Conservation (phyloP, 2,888 invertebrate species). For the Schizaphis graminum region DNA sequence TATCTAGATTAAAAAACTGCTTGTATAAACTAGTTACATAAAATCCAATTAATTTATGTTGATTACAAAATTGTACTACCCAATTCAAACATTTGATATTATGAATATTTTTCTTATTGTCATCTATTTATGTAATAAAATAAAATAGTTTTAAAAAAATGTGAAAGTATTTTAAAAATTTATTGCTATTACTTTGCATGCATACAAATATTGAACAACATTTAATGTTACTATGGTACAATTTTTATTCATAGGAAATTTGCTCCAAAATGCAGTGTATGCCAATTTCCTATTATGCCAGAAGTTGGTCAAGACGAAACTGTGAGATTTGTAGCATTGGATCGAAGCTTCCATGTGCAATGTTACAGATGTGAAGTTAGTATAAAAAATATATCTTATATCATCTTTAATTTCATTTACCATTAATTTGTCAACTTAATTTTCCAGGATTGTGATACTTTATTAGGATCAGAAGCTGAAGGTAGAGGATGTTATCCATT, state of each 20-base stretch:
- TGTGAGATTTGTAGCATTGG: slow-evolving; percentile 96
- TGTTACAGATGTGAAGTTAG: slow-evolving; percentile 91
- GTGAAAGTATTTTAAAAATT: not conserved
- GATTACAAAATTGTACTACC: not conserved
- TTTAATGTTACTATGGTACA: not conserved
- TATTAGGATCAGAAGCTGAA: slow-evolving; percentile 93
- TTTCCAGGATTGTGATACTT: slow-evolving; percentile 86
- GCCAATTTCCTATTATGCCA: slow-evolving; percentile 97
- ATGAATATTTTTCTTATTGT: not conserved
- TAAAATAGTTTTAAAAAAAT: not conserved
- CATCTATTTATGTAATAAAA: not conserved
- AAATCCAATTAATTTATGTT: not conserved
- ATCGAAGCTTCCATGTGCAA: slow-evolving; percentile 95
- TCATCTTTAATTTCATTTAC: not conserved
- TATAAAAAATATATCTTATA: not conserved
- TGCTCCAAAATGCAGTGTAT: slow-evolving; percentile 97
- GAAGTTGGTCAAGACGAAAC: slow-evolving; percentile 97
- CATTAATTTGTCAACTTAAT: slow-evolving; percentile 19
- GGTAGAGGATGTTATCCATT: slow-evolving; percentile 97
- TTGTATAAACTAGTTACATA: not conserved
- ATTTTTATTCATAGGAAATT: slow-evolving; percentile 80
- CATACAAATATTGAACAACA: not conserved
- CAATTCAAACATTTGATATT: not conserved
- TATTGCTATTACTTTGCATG: not conserved
- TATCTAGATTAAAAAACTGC: not conserved